Conservation (phyloP, 1,140 invertebrate species). For the Pseudomyrmex sp. region DNA sequence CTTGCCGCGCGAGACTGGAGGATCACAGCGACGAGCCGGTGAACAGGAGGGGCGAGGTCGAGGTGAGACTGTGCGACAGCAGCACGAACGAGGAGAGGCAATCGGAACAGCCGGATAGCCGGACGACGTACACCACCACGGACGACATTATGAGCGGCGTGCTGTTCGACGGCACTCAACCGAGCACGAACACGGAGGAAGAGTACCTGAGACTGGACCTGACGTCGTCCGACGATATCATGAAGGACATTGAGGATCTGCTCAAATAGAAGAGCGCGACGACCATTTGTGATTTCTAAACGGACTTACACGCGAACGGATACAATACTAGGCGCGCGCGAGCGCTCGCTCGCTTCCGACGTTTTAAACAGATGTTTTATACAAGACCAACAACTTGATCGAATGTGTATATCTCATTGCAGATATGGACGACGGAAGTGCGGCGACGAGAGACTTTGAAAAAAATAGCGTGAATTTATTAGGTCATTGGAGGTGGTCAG, state of each 20-base stretch:
- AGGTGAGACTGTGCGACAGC: slow-evolving; percentile 79
- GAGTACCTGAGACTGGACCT: slow-evolving; percentile 72
- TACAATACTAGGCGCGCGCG: not conserved
- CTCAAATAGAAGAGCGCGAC: slow-evolving; percentile 70
- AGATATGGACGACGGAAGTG: too few species aligned
- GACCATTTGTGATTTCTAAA: slow-evolving; percentile 12
- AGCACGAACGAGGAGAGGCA: slow-evolving; percentile 73
- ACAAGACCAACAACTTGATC: too few species aligned
- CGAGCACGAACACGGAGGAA: slow-evolving; percentile 61
- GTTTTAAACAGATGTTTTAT: too few species aligned
- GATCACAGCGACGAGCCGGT: not conserved
- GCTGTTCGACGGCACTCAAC: slow-evolving; percentile 30
- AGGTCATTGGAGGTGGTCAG: too few species aligned
- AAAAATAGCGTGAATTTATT: too few species aligned
- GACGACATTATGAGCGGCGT: slow-evolving; percentile 40
- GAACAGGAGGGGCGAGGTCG: slow-evolving; percentile 67
- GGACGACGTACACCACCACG: not conserved
- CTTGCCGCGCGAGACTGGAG: not conserved
- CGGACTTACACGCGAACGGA: not conserved
- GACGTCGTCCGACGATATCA: slow-evolving; percentile 79
- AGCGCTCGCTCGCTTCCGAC: too few species aligned
- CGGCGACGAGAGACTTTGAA: too few species aligned
- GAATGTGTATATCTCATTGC: too few species aligned
- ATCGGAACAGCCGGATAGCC: not conserved
- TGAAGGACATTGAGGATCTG: slow-evolving; percentile 82